A percentile compares a stretch with the other conserved stretches of the same genome.
These are phyloP conservation scores for Halyomorpha halys DNA, from an alignment of 1,140 invertebrate genomes.

Conservation along the genomic window DNA sequence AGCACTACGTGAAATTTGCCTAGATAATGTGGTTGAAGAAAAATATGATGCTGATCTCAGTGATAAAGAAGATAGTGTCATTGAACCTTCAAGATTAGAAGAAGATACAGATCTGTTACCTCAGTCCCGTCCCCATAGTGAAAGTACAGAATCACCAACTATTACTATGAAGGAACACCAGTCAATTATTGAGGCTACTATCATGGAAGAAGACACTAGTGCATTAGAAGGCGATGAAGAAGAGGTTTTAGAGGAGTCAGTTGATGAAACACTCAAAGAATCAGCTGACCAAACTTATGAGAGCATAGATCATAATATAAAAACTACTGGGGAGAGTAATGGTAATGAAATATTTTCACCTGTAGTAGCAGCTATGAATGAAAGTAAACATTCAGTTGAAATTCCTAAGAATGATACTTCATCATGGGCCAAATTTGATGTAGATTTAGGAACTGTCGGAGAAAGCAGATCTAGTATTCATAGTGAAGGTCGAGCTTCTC, in stretches of 20 bases:
- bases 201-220: conserved; percentile 33
- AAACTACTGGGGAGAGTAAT: background rate
- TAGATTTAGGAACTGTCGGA: conserved; percentile 35
- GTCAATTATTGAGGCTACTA: conserved; percentile 33
- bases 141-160: conserved; percentile 33
- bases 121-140: conserved; percentile 32
- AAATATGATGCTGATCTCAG: conserved; percentile 29
- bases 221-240: conserved; percentile 30
- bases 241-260: conserved; percentile 26
- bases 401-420: conserved; percentile 3
- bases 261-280: conserved; percentile 22
- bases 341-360: background rate
- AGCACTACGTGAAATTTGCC: conserved; percentile 55
- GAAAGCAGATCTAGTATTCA: conserved; percentile 37
- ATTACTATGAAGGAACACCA: conserved; percentile 32
- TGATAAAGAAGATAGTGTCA: conserved; percentile 31
- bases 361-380: conserved; percentile 1
- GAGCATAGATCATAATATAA: background rate
- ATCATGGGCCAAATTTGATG: conserved; percentile 43
- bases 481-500: conserved; percentile 49
- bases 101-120: conserved; percentile 32
- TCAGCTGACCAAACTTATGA: background rate
- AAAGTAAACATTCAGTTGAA: conserved; percentile 16
- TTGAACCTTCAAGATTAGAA: conserved; percentile 29
- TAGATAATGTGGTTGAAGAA: conserved; percentile 40